phyloP scores from a whole-genome alignment of 2,888 invertebrate species.

The Dyspetes luteomarginatus region DNA sequence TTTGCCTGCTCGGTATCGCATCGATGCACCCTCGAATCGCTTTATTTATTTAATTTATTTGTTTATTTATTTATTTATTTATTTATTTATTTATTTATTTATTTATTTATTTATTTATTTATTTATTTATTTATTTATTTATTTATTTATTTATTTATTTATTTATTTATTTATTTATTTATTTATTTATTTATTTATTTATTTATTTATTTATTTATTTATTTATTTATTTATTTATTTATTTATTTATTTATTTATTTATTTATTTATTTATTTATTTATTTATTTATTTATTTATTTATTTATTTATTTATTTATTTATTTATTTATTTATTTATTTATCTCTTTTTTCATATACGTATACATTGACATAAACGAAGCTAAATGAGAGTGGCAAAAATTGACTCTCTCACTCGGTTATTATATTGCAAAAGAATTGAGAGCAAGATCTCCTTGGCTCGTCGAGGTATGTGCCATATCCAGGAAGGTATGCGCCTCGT shows the following conservation, averaged over 20 bases:
- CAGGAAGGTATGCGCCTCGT: conserved; percentile 78
- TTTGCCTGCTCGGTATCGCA: conserved; percentile 80
- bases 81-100: neutral
- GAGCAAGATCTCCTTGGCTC: conserved; percentile 57
- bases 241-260: neutral
- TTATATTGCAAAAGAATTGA: conserved; percentile 47
- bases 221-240: neutral
- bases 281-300: too few relatives aligned
- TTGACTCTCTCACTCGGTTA: neutral
- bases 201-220: neutral
- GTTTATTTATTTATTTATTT: neutral
- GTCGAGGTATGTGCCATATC: conserved; percentile 71
- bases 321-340: neutral
- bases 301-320: neutral
- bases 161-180: neutral
- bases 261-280: neutral
- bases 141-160: neutral
- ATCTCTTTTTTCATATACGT: neutral
- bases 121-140: neutral
- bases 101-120: neutral
- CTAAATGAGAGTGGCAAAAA: conserved; percentile 4
- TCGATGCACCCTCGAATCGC: too few relatives aligned
- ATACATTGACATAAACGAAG: neutral
- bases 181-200: neutral
- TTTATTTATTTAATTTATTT: too few relatives aligned